Evolutionary conservation across 2,113 vertebrate species (phyloP), one percentile per base, ranked within the genome.

Genomic region (Rhadina sibilatrix): DNA sequence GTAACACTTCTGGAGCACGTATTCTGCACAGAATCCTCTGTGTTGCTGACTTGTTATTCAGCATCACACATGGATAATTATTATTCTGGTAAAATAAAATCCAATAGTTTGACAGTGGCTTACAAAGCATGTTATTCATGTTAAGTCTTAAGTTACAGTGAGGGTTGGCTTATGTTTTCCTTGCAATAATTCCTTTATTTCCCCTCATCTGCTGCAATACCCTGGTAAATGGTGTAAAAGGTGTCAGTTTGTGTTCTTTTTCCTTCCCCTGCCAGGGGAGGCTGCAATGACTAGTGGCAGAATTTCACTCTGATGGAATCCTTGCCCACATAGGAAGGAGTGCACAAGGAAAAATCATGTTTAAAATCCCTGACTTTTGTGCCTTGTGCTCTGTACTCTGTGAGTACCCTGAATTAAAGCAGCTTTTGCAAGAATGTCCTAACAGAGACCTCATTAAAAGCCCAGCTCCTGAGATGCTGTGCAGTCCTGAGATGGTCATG

Each of bases 71-170:
- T 9, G 6, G 21, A 9, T 57, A 72, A 37, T 49, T n/a, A 27
- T 23, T 52, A 17, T 52, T 78, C n/a, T 64, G 40, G 28, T 64
- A n/a, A 85, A 80, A 66, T 18, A 78, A 81, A 87, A 23, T 6
- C 5, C 0, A 5, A 4, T 13, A 44, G 6, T 56, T 64, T 87
- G 44, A 13, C 17, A 47, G 65, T 22, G 16, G 37, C 10, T 64
- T 56, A 40, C 0, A 1, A 72, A 49, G 19, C 44, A 76, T 9
- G 6, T 4, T 89, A 8, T 47, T 71, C 0, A 0, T 71, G 12
- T 69, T 64, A n/a, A 24, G 9, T 30, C 28, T 71, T 49, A 17
- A 56, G 23, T 42, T 64, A 22, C 18, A 52, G 14, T 18, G 35
- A 83, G 5, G 10, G 11, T 3, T 92, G 44, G 11, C 3, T 87